A percentile compares a stretch with the other conserved stretches of the same genome.
These are phyloP conservation scores for Phalacrocorax pelagicus DNA, from an alignment of 2,113 vertebrate genomes.

Conservation along the genomic window DNA sequence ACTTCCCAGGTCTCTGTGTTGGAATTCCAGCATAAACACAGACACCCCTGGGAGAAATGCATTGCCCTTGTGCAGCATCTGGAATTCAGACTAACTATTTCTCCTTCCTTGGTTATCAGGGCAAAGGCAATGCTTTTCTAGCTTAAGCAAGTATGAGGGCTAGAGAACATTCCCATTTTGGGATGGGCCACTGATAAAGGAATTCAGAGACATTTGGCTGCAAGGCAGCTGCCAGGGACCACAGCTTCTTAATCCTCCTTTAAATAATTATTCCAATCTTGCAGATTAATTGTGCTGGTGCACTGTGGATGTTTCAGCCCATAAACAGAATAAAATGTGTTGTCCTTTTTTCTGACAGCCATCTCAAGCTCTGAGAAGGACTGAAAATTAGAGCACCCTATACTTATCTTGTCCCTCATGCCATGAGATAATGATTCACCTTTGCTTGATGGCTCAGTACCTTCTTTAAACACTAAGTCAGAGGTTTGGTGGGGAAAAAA, in stretches of 20 bases:
- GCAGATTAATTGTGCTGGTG: neutral
- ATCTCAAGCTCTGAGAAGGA: neutral
- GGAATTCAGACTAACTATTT: neutral
- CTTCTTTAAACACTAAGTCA: neutral
- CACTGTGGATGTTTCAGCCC: neutral
- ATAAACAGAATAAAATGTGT: neutral
- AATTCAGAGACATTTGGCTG: neutral
- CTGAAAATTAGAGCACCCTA: neutral
- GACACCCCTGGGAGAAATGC: neutral
- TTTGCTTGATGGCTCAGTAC: neutral
- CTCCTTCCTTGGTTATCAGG: neutral
- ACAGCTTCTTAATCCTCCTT: neutral
- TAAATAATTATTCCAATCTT: neutral
- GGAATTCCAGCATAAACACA: neutral
- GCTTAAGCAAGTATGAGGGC: neutral
- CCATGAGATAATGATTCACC: neutral
- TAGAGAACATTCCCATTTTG: neutral
- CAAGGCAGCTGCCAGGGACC: neutral
- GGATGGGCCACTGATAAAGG: neutral
- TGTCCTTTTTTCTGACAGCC: neutral
- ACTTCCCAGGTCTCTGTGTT: neutral
- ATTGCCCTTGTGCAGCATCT: neutral
- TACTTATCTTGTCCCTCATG: neutral
- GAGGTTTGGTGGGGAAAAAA: neutral
- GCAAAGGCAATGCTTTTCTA: neutral